Evolutionary conservation across 2,113 vertebrate species (phyloP), one percentile per base, ranked within the genome.

Genomic region (Nibea albiflora): DNA sequence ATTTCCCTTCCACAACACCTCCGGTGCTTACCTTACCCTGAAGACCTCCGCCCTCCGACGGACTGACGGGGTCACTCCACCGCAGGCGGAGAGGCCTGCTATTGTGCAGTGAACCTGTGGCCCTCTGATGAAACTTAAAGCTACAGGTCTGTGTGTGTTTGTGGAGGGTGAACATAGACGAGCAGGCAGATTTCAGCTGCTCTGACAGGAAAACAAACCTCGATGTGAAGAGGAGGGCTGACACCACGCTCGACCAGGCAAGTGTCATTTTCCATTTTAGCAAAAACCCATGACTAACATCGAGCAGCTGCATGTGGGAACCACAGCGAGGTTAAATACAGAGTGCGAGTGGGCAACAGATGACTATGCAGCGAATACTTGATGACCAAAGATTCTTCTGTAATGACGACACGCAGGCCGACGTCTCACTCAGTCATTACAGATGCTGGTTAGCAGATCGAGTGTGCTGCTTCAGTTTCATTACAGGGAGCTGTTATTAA

Each of bases 1-100:
- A 91, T 89, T 91, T 90, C 91, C 91, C 78, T 85, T 88, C 60
- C 56, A 88, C 82, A 87, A 80, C 84, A 85, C 67, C 26, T 69
- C 73, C 44, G 9, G 35, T 66, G 80, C 64, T 85, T 73, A 81
- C 63, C 24, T 77, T 58, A 8, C 49, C 54, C 71, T 35, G 39
- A 79, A 49, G 63, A 60, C 73, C 76, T 24, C 24, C 75, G 31
- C 60, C 44, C n/a, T 56, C 56, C 20, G 69, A 57, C 52, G 63
- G 62, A 22, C 50, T 20, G 16, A 78, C 14, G 1, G 76, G 73
- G 65, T 78, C 69, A 47, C 56, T 78, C 79, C 74, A 66, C 74
- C 62, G 26, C 56, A 8, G 22, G 31, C 76, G 63, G 58, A 77
- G 20, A 88, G 58, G 35, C 42, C 69, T 14, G 44, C 73, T 46